phyloP scores from a whole-genome alignment of 2,113 vertebrate genomes.

The Mixornis gularis region DNA sequence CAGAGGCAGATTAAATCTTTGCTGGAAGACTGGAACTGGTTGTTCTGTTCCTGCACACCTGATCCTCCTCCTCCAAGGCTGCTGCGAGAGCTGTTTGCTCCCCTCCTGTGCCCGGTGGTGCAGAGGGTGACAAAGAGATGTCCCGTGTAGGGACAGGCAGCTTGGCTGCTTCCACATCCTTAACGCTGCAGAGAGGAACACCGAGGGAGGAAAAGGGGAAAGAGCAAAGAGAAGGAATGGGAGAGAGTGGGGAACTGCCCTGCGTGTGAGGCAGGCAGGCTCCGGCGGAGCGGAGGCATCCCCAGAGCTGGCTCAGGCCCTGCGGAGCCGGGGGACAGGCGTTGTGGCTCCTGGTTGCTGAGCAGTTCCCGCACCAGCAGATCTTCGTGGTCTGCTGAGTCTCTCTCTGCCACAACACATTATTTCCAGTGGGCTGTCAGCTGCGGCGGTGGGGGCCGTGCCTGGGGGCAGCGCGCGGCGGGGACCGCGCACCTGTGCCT shows the following conservation, averaged over 20 bases:
- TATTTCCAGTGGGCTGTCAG: conserved; percentile 81
- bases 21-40: conserved; percentile 55
- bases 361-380: conserved; percentile 66
- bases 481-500: conserved; percentile 82
- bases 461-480: conserved; percentile 45
- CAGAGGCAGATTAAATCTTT: conserved; percentile 60
- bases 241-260: not conserved
- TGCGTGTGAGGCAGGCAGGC: not conserved
- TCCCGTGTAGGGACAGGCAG: not conserved
- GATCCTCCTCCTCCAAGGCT: not conserved
- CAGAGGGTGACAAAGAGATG: not conserved
- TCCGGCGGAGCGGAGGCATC: not conserved
- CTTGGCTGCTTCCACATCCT: not conserved
- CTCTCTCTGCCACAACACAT: conserved; percentile 83
- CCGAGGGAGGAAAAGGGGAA: not conserved
- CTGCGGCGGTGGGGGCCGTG: conserved; percentile 60
- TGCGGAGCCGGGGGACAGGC: conserved; percentile 18
- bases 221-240: not conserved
- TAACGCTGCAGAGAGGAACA: rapidly evolving
- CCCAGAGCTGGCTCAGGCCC: not conserved
- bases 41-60: conserved; percentile 53
- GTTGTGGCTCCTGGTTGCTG: conserved; percentile 43
- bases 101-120: not conserved
- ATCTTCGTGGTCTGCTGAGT: conserved; percentile 69
- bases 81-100: not conserved